Conservation (phyloP, 2,888 invertebrate genomes). For the Torymus auratus region DNA sequence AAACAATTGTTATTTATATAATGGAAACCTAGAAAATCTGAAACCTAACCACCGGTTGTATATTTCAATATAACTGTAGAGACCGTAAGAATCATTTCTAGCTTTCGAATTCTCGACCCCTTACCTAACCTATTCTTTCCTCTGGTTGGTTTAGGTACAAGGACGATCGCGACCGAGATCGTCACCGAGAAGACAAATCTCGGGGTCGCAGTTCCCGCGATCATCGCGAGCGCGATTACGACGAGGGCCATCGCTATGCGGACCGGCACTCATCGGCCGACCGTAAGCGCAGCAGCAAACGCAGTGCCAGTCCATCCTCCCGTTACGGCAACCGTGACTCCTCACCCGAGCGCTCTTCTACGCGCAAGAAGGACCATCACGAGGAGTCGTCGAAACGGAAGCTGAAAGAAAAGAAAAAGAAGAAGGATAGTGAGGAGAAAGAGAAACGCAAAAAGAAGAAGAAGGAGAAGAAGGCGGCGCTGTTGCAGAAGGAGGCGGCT, state of each 20-base stretch:
- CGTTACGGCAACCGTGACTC: constrained; percentile 76
- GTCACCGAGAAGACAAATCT: constrained; percentile 73
- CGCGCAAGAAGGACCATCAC: constrained; percentile 70
- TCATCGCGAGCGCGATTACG: constrained; percentile 69
- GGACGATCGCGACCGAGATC: constrained; percentile 67
- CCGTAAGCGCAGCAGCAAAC: constrained; percentile 74
- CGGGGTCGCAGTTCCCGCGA: constrained; percentile 76
- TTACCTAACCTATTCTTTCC: background rate
- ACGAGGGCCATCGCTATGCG: constrained; percentile 77
- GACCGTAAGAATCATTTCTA: too few species aligned
- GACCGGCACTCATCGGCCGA: constrained; percentile 69
- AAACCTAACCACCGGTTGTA: too few species aligned
- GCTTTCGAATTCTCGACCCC: too few species aligned
- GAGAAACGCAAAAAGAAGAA: constrained; percentile 78
- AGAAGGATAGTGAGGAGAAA: constrained; percentile 79
- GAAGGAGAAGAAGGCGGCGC: constrained; percentile 73
- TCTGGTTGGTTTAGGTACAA: constrained; percentile 37
- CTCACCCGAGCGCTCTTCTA: constrained; percentile 67
- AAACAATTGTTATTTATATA: too few species aligned
- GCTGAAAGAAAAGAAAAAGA: constrained; percentile 77
- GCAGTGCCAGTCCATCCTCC: constrained; percentile 71
- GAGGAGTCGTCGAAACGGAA: constrained; percentile 69
- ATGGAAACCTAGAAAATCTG: too few species aligned
- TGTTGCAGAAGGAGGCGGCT: constrained; percentile 68
- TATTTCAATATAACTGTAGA: too few species aligned